Evolutionary conservation across 1,140 invertebrate species (phyloP).

Genomic region (Monomorium pharaonis): DNA sequence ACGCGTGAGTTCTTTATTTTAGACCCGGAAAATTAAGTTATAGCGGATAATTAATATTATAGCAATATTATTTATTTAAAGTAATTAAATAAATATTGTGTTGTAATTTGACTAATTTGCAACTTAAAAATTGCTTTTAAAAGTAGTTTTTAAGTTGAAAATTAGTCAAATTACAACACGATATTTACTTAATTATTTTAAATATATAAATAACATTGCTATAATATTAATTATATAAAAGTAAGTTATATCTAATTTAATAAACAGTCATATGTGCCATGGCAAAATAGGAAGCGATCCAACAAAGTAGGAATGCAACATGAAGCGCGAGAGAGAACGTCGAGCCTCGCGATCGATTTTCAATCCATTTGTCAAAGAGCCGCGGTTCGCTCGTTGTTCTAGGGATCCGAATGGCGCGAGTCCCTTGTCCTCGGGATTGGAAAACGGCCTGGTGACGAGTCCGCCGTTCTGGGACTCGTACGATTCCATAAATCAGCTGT

Average conservation of each 20-base stretch:
- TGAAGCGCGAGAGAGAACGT: background rate
- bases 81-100: background rate
- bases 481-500: constrained; percentile 95
- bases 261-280: too few species aligned
- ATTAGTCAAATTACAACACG: background rate
- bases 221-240: background rate
- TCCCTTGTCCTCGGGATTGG: constrained; percentile 66
- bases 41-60: background rate
- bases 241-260: background rate
- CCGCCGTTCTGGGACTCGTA: constrained; percentile 94
- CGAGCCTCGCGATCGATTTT: background rate
- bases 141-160: too few species aligned
- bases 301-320: background rate
- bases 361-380: constrained; percentile 17
- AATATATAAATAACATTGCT: background rate
- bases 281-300: background rate
- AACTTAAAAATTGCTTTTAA: too few species aligned
- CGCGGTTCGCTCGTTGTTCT: constrained; percentile 74
- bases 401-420: constrained; percentile 89
- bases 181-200: background rate
- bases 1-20: background rate
- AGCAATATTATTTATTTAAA: background rate
- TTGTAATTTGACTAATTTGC: background rate
- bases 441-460: constrained; percentile 70
- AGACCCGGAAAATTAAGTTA: background rate